These are phyloP conservation scores for Castor canadensis DNA, from an alignment of 2,113 vertebrate genomes.

Conservation along the genomic window DNA sequence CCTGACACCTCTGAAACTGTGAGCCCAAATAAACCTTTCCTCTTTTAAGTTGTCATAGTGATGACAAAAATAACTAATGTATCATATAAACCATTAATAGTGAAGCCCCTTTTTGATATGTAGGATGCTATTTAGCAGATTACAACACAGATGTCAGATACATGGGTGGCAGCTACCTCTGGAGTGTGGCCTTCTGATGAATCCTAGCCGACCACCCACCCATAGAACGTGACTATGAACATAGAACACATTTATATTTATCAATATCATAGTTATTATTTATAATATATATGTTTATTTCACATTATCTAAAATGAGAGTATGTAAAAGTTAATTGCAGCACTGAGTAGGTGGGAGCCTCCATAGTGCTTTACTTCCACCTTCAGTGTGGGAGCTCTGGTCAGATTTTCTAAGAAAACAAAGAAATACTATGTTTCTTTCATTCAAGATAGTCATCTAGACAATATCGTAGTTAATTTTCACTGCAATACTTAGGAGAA, in stretches of 20 bases:
- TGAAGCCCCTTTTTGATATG: neutral
- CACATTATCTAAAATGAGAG: neutral
- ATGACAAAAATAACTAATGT: neutral
- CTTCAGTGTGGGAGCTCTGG: neutral
- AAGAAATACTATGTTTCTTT: neutral
- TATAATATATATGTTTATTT: neutral
- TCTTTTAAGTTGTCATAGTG: neutral
- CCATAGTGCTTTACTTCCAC: neutral
- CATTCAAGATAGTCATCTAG: neutral
- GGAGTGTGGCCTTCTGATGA: neutral
- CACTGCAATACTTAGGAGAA: neutral
- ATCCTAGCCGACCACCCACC: neutral
- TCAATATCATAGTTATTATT: neutral
- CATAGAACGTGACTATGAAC: neutral
- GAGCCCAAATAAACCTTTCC: too few relatives aligned
- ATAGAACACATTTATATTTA: neutral
- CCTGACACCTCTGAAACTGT: neutral
- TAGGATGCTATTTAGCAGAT: neutral
- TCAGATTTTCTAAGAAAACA: neutral
- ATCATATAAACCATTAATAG: neutral
- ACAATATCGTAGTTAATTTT: neutral
- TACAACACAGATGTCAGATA: neutral
- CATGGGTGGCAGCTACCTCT: neutral
- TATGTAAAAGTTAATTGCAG: slow-evolving; percentile 22
- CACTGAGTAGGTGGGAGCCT: neutral